phyloP scores from a whole-genome alignment of 1,140 invertebrate genomes.

The Phymastichus coffea region DNA sequence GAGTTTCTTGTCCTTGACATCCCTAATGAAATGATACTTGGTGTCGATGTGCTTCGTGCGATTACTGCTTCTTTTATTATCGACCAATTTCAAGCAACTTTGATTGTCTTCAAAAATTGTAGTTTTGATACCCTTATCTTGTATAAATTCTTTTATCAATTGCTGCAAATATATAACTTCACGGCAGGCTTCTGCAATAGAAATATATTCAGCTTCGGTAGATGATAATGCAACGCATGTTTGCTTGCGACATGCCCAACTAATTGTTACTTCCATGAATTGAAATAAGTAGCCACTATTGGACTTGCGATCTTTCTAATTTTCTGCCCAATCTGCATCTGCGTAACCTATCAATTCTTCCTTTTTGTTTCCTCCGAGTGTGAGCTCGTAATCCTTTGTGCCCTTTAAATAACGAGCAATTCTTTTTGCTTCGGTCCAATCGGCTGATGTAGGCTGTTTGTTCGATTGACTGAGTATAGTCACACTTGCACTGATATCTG shows the following conservation, averaged over 20 bases:
- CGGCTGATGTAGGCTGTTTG: conserved; percentile 20
- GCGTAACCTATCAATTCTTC: conserved; percentile 30
- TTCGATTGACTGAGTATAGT: conserved; percentile 37
- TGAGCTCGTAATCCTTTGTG: conserved; percentile 12
- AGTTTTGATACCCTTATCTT: conserved; percentile 5
- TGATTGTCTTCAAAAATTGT: conserved; percentile 25
- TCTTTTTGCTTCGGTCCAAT: conserved; percentile 35
- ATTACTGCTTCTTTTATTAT: too few species aligned
- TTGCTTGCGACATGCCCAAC: conserved; percentile 27
- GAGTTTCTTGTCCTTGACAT: conserved; percentile 20
- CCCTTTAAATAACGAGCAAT: too few species aligned
- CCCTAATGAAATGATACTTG: conserved; percentile 26
- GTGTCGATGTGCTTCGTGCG: too few species aligned
- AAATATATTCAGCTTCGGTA: conserved; percentile 33
- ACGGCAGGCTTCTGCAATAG: conserved; percentile 22
- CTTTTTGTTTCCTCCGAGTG: background rate
- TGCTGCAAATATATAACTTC: conserved; percentile 1
- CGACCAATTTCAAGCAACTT: background rate
- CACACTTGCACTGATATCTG: conserved; percentile 27
- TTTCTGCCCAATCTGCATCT: conserved; percentile 31
- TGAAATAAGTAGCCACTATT: conserved; percentile 31
- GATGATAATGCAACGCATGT: conserved; percentile 29
- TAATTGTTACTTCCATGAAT: conserved; percentile 20
- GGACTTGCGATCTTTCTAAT: conserved; percentile 30
- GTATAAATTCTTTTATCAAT: conserved; percentile 5